Percentiles rank a stretch among this genome's conserved stretches.
Evolutionary conservation across 1,140 invertebrate species (phyloP).

Genomic region (Zeugodacus cucurbitae): DNA sequence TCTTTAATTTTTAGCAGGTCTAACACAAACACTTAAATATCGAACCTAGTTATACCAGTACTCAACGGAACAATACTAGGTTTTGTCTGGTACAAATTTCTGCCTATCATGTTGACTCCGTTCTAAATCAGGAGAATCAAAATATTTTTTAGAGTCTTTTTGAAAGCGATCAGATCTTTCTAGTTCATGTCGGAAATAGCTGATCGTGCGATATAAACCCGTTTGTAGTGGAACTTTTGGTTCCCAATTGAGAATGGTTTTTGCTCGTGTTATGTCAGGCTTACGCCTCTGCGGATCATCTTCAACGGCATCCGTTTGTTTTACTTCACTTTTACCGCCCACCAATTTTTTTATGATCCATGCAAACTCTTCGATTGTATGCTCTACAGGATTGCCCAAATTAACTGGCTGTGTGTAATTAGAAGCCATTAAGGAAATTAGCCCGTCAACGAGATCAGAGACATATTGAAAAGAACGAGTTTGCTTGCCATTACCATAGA

Average conservation of each 20-base stretch:
- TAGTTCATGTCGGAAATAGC: slow-evolving; percentile 91
- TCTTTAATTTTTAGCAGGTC: not conserved
- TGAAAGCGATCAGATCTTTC: slow-evolving; percentile 69
- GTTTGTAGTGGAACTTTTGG: slow-evolving; percentile 88
- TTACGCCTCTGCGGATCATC: slow-evolving; percentile 95
- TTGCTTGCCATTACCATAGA: slow-evolving; percentile 96
- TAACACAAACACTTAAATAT: not conserved
- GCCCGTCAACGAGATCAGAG: slow-evolving; percentile 94
- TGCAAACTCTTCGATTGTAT: slow-evolving; percentile 97
- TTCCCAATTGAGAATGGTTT: slow-evolving; percentile 88
- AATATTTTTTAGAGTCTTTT: slow-evolving; percentile 61
- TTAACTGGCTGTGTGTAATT: slow-evolving; percentile 96
- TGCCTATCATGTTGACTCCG: slow-evolving; percentile 48
- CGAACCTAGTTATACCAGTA: not conserved
- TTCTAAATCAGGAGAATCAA: slow-evolving; percentile 53
- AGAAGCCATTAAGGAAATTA: slow-evolving; percentile 92
- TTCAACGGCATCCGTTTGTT: slow-evolving; percentile 84
- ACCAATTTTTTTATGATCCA: slow-evolving; percentile 88
- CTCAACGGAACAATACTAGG: not conserved
- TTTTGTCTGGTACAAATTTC: slow-evolving; percentile 39
- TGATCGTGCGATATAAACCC: slow-evolving; percentile 88
- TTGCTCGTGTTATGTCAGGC: slow-evolving; percentile 93
- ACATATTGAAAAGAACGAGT: slow-evolving; percentile 99
- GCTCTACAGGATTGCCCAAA: slow-evolving; percentile 97
- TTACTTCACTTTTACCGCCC: slow-evolving; percentile 86